Conservation (phyloP, 1,140 invertebrate species). For the Diabrotica virgifera region DNA sequence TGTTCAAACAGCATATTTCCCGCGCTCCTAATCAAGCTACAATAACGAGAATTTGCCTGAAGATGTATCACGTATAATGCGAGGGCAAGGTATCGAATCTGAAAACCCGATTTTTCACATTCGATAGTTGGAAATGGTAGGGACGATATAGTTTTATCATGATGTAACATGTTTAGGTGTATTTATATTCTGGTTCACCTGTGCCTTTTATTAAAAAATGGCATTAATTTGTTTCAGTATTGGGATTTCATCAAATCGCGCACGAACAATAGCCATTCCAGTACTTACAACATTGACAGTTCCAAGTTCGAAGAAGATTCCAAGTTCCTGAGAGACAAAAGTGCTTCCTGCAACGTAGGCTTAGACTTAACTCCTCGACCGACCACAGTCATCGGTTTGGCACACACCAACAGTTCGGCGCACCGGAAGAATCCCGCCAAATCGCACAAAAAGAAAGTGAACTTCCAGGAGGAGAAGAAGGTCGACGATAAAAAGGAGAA, state of each 20-base stretch:
- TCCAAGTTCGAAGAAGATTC: slow-evolving; percentile 47
- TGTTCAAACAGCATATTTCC: too few species aligned
- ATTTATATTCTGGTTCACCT: too few species aligned
- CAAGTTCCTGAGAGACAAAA: slow-evolving; percentile 59
- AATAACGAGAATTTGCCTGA: too few species aligned
- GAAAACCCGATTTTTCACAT: too few species aligned
- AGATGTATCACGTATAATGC: too few species aligned
- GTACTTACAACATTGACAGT: slow-evolving; percentile 46
- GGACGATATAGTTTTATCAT: too few species aligned
- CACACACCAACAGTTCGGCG: slow-evolving; percentile 25
- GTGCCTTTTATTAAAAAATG: too few species aligned
- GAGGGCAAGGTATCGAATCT: too few species aligned
- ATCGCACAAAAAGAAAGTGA: slow-evolving; percentile 41
- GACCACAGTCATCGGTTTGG: slow-evolving; percentile 59
- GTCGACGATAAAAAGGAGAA: slow-evolving; percentile 6
- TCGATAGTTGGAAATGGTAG: too few species aligned
- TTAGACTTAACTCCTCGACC: slow-evolving; percentile 63
- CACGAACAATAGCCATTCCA: slow-evolving; percentile 51
- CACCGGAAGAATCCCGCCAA: slow-evolving; percentile 32
- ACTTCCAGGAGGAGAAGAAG: slow-evolving; percentile 41
- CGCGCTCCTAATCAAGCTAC: too few species aligned
- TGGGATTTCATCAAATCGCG: slow-evolving; percentile 65
- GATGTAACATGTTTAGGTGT: too few species aligned
- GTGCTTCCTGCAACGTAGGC: slow-evolving; percentile 68
- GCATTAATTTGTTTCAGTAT: slow-evolving; percentile 51